These are phyloP conservation scores for Pempheris klunzingeri DNA, from an alignment of 2,797 vertebrate genomes.

Conservation along the genomic window DNA sequence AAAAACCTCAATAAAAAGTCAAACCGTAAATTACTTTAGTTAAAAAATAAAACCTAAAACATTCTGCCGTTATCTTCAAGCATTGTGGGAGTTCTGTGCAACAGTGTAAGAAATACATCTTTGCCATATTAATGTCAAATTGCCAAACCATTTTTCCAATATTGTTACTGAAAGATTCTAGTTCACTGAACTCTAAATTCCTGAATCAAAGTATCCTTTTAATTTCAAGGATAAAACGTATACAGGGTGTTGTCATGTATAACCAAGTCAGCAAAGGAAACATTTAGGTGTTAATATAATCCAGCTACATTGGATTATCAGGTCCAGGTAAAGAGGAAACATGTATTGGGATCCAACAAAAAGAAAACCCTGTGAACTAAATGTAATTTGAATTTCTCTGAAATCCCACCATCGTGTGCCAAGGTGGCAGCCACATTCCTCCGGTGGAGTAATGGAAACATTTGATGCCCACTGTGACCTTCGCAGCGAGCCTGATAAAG, in stretches of 20 bases:
- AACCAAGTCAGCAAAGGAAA: background rate
- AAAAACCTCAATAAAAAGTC: background rate
- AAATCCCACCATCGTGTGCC: background rate
- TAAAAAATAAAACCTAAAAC: background rate
- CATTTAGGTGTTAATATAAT: background rate
- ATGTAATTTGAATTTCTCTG: background rate
- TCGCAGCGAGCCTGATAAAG: slow-evolving; percentile 66
- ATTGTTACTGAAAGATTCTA: background rate
- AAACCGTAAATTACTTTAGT: background rate
- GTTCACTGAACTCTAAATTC: no score
- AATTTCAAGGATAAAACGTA: background rate
- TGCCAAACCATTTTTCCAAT: no score
- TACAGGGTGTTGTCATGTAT: background rate
- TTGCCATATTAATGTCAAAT: background rate
- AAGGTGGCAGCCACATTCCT: slow-evolving; percentile 53
- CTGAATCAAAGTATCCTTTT: no score
- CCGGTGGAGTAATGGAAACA: slow-evolving; percentile 45
- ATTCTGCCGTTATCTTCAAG: background rate
- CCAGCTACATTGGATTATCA: background rate
- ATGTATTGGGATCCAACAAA: background rate
- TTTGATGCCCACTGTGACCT: slow-evolving; percentile 52
- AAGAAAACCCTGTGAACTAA: slow-evolving; percentile 1
- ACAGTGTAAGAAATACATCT: background rate
- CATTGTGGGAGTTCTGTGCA: background rate
- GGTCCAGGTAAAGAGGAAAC: background rate